These are phyloP conservation scores for Watsonalla cultraria DNA, from an alignment of 2,888 invertebrate genomes.

Conservation along the genomic window DNA sequence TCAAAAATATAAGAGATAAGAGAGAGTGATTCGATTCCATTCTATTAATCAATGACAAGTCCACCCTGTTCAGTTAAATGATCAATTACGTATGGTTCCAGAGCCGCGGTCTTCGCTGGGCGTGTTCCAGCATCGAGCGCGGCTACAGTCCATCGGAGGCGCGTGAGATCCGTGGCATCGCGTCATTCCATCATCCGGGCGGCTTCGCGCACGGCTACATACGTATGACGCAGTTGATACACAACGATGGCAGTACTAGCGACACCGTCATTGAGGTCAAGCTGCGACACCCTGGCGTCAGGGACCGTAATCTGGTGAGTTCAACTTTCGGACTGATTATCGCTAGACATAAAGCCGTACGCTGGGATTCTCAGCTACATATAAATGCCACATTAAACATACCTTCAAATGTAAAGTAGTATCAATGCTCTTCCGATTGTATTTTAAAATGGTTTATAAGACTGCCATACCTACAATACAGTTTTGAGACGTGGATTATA, in stretches of 20 bases:
- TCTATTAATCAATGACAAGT: too few species aligned
- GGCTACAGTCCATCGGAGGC: constrained; percentile 94
- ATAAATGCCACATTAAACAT: constrained; percentile 6
- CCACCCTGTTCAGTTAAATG: too few species aligned
- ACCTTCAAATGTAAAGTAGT: too few species aligned
- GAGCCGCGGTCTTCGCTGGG: constrained; percentile 83
- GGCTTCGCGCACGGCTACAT: constrained; percentile 93
- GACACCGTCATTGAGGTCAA: constrained; percentile 95
- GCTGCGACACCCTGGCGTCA: constrained; percentile 90
- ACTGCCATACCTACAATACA: too few species aligned
- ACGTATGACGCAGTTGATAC: constrained; percentile 92
- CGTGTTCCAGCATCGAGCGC: constrained; percentile 90
- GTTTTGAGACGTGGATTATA: too few species aligned
- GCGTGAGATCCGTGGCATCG: constrained; percentile 90
- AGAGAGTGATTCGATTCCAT: too few species aligned
- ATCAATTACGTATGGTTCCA: too few species aligned
- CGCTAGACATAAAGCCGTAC: background rate
- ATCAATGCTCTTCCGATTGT: too few species aligned
- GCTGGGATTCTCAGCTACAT: background rate
- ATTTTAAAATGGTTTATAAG: too few species aligned
- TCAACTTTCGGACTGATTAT: background rate
- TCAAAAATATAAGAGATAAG: too few species aligned
- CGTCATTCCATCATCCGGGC: constrained; percentile 93
- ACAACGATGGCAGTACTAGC: constrained; percentile 90
- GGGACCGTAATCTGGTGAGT: constrained; percentile 87